A percentile compares a stretch with the other conserved stretches of the same genome.
Evolutionary conservation across 2,888 invertebrate species (phyloP).

Genomic region (Eupithecia inturbata): DNA sequence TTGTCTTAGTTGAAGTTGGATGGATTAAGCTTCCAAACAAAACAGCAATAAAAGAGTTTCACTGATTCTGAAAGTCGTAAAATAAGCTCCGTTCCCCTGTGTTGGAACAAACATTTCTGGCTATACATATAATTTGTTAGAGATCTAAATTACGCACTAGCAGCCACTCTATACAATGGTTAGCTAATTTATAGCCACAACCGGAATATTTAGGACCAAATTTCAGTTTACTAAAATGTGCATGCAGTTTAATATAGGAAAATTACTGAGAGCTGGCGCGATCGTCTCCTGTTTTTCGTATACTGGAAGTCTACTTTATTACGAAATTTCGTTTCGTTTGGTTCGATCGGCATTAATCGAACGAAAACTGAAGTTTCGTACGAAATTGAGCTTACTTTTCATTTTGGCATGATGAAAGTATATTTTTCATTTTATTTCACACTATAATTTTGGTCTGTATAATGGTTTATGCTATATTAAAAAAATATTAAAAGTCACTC

Average conservation of each 20-base stretch:
- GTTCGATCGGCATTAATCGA: background rate
- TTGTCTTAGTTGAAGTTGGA: constrained; percentile 15
- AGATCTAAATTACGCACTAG: background rate
- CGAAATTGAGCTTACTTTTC: background rate
- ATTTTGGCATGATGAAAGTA: background rate
- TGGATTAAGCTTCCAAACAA: constrained; percentile 9
- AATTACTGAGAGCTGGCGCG: background rate
- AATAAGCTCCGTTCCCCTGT: background rate
- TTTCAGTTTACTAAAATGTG: background rate
- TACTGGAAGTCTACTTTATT: background rate
- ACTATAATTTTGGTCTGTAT: background rate
- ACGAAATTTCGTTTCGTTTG: background rate
- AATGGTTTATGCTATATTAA: background rate
- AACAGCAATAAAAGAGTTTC: constrained; percentile 12
- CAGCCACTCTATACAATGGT: background rate
- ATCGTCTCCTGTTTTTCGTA: background rate
- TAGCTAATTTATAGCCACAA: background rate
- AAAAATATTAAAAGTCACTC: no score
- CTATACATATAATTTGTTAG: background rate
- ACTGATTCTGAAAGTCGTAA: constrained; percentile 1
- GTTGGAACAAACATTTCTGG: background rate
- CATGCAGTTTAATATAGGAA: background rate
- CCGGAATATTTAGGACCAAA: background rate
- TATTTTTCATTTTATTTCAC: background rate
- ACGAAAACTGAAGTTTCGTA: background rate